Conservation (phyloP, 2,888 invertebrate species). For the Baccha elongata region DNA sequence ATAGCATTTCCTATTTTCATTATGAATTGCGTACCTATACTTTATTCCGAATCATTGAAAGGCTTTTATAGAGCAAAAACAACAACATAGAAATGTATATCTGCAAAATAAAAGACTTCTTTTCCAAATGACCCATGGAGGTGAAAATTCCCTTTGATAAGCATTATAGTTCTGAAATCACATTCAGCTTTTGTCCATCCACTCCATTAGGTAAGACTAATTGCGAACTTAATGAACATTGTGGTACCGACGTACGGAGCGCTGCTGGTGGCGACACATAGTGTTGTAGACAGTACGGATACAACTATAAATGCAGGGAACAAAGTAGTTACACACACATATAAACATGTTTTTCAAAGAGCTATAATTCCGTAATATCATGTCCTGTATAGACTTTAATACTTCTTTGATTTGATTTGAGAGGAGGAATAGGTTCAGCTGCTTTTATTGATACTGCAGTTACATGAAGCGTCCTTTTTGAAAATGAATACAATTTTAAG, state of each 20-base stretch:
- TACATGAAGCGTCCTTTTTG: too few relatives aligned
- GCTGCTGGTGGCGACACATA: too few relatives aligned
- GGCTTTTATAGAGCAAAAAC: neutral
- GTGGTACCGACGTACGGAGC: neutral
- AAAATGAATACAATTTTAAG: too few relatives aligned
- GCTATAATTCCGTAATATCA: conserved; percentile 38
- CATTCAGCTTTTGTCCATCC: conserved; percentile 48
- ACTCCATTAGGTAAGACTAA: conserved; percentile 42
- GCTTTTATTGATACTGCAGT: too few relatives aligned
- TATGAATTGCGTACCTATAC: too few relatives aligned
- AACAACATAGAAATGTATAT: neutral
- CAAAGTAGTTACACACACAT: conserved; percentile 6
- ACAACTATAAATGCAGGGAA: neutral
- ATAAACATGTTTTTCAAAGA: conserved; percentile 27
- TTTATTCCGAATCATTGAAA: neutral
- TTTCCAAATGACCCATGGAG: conserved; percentile 4
- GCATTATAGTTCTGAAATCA: conserved; percentile 32
- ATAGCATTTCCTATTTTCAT: too few relatives aligned
- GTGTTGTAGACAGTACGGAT: too few relatives aligned
- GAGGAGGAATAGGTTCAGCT: too few relatives aligned
- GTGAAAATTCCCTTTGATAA: conserved; percentile 54
- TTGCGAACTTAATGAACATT: conserved; percentile 25
- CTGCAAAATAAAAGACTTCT: neutral
- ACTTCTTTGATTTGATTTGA: too few relatives aligned
- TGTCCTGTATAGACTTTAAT: too few relatives aligned